Base-by-base conservation (phyloP, 2,113 vertebrate genomes). In the Thomomys bottae region DNA sequence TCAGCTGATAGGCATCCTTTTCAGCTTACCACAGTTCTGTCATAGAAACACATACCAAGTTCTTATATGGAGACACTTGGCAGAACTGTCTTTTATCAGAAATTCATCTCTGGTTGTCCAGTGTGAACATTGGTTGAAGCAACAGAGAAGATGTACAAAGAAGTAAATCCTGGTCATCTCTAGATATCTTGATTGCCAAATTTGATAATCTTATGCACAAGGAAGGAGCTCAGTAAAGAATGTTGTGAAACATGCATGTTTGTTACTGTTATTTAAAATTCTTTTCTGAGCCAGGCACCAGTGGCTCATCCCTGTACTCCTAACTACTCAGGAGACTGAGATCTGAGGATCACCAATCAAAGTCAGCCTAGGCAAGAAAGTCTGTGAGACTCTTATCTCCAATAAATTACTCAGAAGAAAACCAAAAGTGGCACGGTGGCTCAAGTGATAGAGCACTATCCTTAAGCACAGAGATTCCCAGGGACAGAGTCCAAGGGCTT, bases 81-180 rank as follows among this genome's bases (percentile, higher is more conserved):
- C 70, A 95, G 88, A 84, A 63, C 40, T 64, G 76, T 93, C 87
- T 97, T 87, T 94, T 94, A 93, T 84, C 23, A 76, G 80, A 90
- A 9, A 94, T 95, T 93, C 34, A 88, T 84, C 85, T 92, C 54
- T n/a, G 34, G 34, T 90, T 94, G 66, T 30, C 32, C 75, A 68
- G 38, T n/a, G 70, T 95, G 86, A 42, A 17, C 34, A 5, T 36
- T n/a, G 59, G 8, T 80, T 70, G 93, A 85, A 91, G 71, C 80
- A 67, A 83, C 11, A 42, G 10, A 85, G 45, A 68, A 70, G 2
- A 59, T 88, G 8, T 57, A 67, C 26, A 17, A 89, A 83, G 68
- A 95, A 93, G 89, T 87, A 70, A 92, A 87, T 75, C 30, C 9
- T 36, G 72, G 67, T 18, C 66, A 57, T 32, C 49, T 14, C 80